A percentile compares a stretch with the other conserved stretches of the same genome.
Conservation (phyloP, 2,888 invertebrate genomes). For the Aspidapion aeneum region DNA sequence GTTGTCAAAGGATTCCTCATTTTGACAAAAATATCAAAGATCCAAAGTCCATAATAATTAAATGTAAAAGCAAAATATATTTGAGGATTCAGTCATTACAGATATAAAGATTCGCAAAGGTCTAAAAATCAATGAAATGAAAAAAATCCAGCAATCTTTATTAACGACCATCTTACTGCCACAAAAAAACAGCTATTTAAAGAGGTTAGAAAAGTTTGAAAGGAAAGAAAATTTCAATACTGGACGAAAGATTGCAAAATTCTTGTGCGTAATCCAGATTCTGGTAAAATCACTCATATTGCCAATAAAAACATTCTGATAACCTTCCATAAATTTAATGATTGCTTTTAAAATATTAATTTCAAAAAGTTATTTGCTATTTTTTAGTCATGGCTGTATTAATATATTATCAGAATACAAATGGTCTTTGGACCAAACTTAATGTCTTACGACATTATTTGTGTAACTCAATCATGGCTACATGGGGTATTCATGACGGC, state of each 20-base stretch:
- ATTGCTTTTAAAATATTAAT: not conserved
- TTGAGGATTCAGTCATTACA: too few relatives aligned
- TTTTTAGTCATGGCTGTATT: not conserved
- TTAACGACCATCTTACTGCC: too few relatives aligned
- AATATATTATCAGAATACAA: conserved; percentile 4
- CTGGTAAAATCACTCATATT: conserved; percentile 3
- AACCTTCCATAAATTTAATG: too few relatives aligned
- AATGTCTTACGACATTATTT: conserved; percentile 3
- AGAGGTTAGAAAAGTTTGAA: conserved; percentile 5
- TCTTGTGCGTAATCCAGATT: conserved; percentile 6
- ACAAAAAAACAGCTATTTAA: conserved; percentile 5
- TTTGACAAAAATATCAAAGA: too few relatives aligned
- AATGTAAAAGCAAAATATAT: too few relatives aligned
- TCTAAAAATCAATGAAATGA: too few relatives aligned
- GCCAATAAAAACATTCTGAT: not conserved
- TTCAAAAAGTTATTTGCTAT: not conserved
- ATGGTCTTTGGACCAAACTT: conserved; percentile 3
- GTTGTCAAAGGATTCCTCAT: too few relatives aligned
- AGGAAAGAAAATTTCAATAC: not conserved
- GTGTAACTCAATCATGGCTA: not conserved
- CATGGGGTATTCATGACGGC: not conserved
- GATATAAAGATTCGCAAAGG: too few relatives aligned
- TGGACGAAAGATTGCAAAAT: conserved; percentile 3
- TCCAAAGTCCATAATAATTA: too few relatives aligned
- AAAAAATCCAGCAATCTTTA: too few relatives aligned